Conservation (phyloP, 2,113 vertebrate species). For the Apeltes quadracus region DNA sequence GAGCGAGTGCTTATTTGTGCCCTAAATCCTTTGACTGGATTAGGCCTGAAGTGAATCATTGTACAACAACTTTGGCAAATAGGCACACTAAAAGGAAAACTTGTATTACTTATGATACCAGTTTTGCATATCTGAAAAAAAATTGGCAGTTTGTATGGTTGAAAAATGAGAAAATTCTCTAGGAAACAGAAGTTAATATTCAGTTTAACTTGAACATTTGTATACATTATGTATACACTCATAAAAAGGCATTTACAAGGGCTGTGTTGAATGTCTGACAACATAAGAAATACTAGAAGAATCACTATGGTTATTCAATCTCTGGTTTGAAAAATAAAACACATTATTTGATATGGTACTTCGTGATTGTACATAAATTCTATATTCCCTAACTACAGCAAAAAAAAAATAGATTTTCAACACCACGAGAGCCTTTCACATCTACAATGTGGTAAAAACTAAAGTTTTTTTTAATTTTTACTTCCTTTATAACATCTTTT, state of each 20-base stretch:
- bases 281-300: constrained; percentile 74
- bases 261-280: constrained; percentile 60
- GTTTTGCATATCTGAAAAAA: constrained; percentile 55
- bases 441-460: constrained; percentile 57
- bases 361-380: constrained; percentile 72
- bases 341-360: constrained; percentile 66
- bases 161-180: constrained; percentile 58
- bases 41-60: constrained; percentile 62
- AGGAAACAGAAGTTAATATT: constrained; percentile 54
- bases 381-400: constrained; percentile 64
- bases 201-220: constrained; percentile 50
- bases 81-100: constrained; percentile 72
- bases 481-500: constrained; percentile 62
- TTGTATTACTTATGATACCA: constrained; percentile 47
- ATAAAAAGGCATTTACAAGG: constrained; percentile 74
- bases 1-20: too few species aligned
- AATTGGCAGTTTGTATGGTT: constrained; percentile 71
- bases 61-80: constrained; percentile 79
- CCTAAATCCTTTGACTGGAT: constrained; percentile 50
- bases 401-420: constrained; percentile 78
- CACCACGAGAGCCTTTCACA: constrained; percentile 60
- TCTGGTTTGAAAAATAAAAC: constrained; percentile 77
- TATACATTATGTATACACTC: constrained; percentile 67
- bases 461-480: constrained; percentile 33
- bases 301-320: constrained; percentile 74